A percentile compares a stretch with the other conserved stretches of the same genome.
Conservation (phyloP, 1,140 invertebrate species). For the Elysia chlorotica region DNA sequence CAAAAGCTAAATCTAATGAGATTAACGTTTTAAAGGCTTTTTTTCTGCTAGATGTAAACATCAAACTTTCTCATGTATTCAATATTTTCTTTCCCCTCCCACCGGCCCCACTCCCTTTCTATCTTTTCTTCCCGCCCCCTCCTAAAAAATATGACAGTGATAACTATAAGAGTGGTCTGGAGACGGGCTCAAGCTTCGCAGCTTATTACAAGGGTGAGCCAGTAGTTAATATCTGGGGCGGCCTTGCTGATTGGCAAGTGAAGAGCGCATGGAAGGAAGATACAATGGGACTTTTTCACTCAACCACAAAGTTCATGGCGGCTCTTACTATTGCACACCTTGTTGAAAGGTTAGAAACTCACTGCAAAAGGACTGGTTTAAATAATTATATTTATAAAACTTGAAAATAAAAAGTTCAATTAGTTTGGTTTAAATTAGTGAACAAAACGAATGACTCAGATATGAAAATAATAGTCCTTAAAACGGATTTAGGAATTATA, state of each 20-base stretch:
- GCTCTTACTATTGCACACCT: slow-evolving; percentile 59
- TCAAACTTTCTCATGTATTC: background rate
- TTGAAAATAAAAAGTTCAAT: background rate
- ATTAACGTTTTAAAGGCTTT: background rate
- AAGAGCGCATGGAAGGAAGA: slow-evolving; percentile 43
- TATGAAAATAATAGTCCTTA: too few species aligned
- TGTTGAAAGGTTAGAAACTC: slow-evolving; percentile 56
- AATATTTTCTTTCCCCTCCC: background rate
- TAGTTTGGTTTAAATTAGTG: background rate
- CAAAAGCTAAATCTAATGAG: background rate
- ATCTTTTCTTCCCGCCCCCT: background rate
- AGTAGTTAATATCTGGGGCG: slow-evolving; percentile 54
- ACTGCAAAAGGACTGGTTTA: too few species aligned
- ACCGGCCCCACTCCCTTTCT: background rate
- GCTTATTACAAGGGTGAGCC: slow-evolving; percentile 47
- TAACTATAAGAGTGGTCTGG: slow-evolving; percentile 36
- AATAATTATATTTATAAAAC: too few species aligned
- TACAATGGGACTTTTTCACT: slow-evolving; percentile 44
- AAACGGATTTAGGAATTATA: too few species aligned
- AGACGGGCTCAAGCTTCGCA: slow-evolving; percentile 55
- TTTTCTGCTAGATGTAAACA: background rate
- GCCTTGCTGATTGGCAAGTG: slow-evolving; percentile 51
- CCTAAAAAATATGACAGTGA: slow-evolving; percentile 24
- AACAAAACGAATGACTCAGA: too few species aligned
- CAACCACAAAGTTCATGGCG: slow-evolving; percentile 54